Base-by-base conservation (phyloP, 2,797 vertebrate species). In the Gymnocypris eckloni region DNA sequence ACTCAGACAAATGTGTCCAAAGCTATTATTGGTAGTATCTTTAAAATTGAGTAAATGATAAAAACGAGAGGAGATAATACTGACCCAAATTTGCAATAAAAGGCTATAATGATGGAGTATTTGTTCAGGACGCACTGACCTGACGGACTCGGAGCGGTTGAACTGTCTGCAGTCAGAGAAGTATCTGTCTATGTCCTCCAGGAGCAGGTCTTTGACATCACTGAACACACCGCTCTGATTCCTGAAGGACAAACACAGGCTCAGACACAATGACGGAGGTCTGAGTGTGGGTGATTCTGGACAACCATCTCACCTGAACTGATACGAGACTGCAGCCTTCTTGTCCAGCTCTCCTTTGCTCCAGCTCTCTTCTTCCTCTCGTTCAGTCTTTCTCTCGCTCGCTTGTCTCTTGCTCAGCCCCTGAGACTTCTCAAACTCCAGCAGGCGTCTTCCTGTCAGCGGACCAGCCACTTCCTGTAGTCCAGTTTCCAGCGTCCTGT, bases 161-260 rank as follows among this genome's bases (percentile, higher is more conserved):
- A 98, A 97, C 91, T 97, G 97, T 16, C 97, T 92, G 88, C 97
- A 98, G 90, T 97, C 96, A 0, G 96, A 94, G 92, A 97, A 97
- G 90, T 96, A 96, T 3, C 95, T 95, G 76, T 98, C 96, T 33
- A 97, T 94, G 92, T 97, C 96, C 88, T 96, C 95, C 28, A 98
- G 95, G 11, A 97, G 94, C 71, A 97, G 90, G 59, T 97, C 97
- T 91, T 96, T 96, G 92, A 97, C 86, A 1, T 95, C 95, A 0
- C 94, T 92, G 33, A 96, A 95, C 33, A 96, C 93, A 2, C 94
- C 92, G 0, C 95, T 97, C 76, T 96, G 89, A 90, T 97, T 98
- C 90, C 97, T 98, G 86, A n/a, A 82, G 3, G 56, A 2, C 37
- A 52, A 79, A 41, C 71, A 76, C 6, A 59, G 22, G 52, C 25